phyloP scores from a whole-genome alignment of 2,888 invertebrate genomes.

The Cataglyphis rosenhaueri region DNA sequence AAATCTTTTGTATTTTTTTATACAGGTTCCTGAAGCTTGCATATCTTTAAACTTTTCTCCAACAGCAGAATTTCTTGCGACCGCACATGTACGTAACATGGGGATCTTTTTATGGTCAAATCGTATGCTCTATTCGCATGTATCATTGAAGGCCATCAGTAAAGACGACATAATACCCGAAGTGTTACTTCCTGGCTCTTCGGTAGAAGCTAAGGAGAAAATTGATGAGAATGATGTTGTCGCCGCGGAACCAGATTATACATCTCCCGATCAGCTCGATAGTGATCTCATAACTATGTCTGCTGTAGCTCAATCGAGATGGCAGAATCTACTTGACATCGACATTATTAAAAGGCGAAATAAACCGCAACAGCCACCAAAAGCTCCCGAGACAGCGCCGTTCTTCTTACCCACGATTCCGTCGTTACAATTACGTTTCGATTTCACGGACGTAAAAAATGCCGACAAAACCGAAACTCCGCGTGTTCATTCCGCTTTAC shows the following conservation, averaged over 20 bases:
- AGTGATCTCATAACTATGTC: slow-evolving; percentile 94
- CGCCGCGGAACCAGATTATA: slow-evolving; percentile 88
- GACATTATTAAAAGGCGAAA: slow-evolving; percentile 95
- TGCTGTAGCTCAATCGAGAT: slow-evolving; percentile 93
- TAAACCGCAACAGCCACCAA: slow-evolving; percentile 94
- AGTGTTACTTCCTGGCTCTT: slow-evolving; percentile 86
- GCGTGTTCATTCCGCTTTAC: slow-evolving; percentile 87
- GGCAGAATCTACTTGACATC: slow-evolving; percentile 95
- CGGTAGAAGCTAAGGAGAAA: slow-evolving; percentile 81
- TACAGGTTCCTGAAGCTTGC: slow-evolving; percentile 92
- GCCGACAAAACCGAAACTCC: slow-evolving; percentile 83
- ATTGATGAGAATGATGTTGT: slow-evolving; percentile 84
- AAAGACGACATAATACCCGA: slow-evolving; percentile 86
- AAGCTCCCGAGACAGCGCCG: slow-evolving; percentile 95
- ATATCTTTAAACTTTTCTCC: slow-evolving; percentile 95
- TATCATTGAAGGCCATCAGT: slow-evolving; percentile 90
- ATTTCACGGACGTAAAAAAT: slow-evolving; percentile 87
- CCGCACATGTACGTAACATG: slow-evolving; percentile 94
- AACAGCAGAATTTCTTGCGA: slow-evolving; percentile 95
- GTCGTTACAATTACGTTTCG: slow-evolving; percentile 93
- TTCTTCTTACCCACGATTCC: slow-evolving; percentile 98
- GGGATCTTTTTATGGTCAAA: slow-evolving; percentile 98
- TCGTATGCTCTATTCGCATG: slow-evolving; percentile 92
- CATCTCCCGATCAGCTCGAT: slow-evolving; percentile 92
- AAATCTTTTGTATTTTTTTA: slow-evolving; percentile 28